A percentile compares a stretch with the other conserved stretches of the same genome.
phyloP scores from a whole-genome alignment of 2,888 invertebrate species.

The Eupithecia inturbata region DNA sequence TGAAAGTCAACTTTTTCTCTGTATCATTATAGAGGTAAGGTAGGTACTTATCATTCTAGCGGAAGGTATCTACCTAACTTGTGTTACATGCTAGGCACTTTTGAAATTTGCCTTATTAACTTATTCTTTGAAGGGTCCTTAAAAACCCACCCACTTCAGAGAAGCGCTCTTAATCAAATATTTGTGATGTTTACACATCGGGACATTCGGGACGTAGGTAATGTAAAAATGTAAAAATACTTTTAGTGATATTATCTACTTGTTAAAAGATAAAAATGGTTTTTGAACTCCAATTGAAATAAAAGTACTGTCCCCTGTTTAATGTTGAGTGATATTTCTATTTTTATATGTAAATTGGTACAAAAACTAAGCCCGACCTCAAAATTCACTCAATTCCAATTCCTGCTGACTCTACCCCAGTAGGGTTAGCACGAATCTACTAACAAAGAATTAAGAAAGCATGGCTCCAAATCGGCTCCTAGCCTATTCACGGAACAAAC shows the following conservation, averaged over 20 bases:
- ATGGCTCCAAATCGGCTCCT: not conserved
- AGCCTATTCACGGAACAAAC: not conserved
- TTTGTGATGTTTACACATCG: not conserved
- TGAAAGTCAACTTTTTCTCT: no score
- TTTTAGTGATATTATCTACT: not conserved
- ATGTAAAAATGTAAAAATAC: not conserved
- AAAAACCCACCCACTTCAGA: not conserved
- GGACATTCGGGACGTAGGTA: not conserved
- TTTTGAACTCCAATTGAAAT: not conserved
- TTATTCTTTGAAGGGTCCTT: not conserved
- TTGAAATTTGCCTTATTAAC: not conserved
- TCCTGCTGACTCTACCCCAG: not conserved
- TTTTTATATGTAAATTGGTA: not conserved
- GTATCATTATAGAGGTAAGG: not conserved
- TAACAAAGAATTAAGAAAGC: not conserved
- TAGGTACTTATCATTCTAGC: no score
- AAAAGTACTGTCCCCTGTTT: no score
- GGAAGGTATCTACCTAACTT: not conserved
- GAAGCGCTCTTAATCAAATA: slow-evolving; percentile 5
- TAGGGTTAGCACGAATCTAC: not conserved
- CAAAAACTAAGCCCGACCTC: not conserved
- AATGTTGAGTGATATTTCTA: not conserved
- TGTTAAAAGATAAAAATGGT: not conserved
- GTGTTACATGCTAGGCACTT: not conserved
- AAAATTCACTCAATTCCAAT: not conserved